Evolutionary conservation across 2,888 invertebrate species (phyloP).

Genomic region (Panopea generosa): DNA sequence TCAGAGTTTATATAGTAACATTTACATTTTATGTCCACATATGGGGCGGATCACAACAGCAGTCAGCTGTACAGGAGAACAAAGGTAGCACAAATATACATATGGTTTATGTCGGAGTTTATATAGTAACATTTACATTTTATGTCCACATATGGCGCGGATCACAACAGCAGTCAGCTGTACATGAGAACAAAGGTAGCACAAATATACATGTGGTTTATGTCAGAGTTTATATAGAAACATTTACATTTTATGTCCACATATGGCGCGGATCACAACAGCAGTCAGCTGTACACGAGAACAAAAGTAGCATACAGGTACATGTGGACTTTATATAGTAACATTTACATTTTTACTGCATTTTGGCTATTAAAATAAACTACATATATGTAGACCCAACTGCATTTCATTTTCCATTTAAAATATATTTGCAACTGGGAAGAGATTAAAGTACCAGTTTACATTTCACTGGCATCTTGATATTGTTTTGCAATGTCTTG

Average conservation of each 20-base stretch:
- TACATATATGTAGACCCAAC: too few species aligned
- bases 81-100: too few species aligned
- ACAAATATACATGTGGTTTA: too few species aligned
- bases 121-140: constrained; percentile 86
- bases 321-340: constrained; percentile 46
- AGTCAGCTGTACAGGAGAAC: constrained; percentile 85
- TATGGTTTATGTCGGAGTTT: too few species aligned
- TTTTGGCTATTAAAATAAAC: too few species aligned
- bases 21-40: constrained; percentile 85
- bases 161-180: constrained; percentile 85
- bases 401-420: too few species aligned
- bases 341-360: constrained; percentile 86
- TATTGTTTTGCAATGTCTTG: too few species aligned
- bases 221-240: too few species aligned
- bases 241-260: constrained; percentile 86
- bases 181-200: constrained; percentile 86
- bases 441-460: too few species aligned
- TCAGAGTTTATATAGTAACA: constrained; percentile 74
- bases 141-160: constrained; percentile 86
- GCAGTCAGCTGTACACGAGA: constrained; percentile 85
- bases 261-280: constrained; percentile 86
- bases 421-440: too few species aligned
- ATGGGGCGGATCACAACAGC: constrained; percentile 86
- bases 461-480: too few species aligned
- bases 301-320: constrained; percentile 83